Evolutionary conservation across 2,113 vertebrate species (phyloP).

Genomic region (Microcebus ravelobensis): DNA sequence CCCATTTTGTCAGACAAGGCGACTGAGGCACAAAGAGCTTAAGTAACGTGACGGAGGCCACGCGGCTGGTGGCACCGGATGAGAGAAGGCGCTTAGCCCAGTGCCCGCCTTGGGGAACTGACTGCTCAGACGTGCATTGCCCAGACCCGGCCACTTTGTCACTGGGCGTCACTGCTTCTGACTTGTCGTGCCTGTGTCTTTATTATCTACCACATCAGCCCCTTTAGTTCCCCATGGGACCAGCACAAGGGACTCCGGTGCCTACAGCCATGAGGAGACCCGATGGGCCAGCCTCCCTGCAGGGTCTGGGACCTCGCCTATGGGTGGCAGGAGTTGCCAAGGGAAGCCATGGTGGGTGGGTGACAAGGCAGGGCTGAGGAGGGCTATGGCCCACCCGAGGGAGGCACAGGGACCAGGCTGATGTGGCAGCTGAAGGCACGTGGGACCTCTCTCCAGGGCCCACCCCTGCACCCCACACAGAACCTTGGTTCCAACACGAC

Average conservation of each 20-base stretch:
- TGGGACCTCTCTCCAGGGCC: neutral
- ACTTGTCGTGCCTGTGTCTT: neutral
- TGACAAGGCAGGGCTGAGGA: neutral
- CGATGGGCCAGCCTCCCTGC: neutral
- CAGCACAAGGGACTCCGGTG: neutral
- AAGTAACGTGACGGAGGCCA: neutral
- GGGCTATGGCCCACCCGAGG: neutral
- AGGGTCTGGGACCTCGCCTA: neutral
- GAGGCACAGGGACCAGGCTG: neutral
- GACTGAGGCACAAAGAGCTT: neutral
- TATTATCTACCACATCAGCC: neutral
- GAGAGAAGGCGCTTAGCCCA: neutral
- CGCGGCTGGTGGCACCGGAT: neutral
- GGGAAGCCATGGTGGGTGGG: neutral
- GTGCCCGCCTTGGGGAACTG: neutral
- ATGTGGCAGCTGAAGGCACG: rapidly evolving
- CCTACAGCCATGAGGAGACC: neutral
- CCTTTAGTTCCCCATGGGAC: neutral
- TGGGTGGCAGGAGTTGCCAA: neutral
- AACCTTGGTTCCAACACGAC: neutral
- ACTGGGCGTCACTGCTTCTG: neutral
- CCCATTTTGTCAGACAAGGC: neutral
- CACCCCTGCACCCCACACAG: neutral
- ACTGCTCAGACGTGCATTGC: rapidly evolving
- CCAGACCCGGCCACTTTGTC: neutral